Evolutionary conservation across 2,113 vertebrate species (phyloP), one percentile per base, ranked within the genome.

Genomic region (Oriolus oriolus): DNA sequence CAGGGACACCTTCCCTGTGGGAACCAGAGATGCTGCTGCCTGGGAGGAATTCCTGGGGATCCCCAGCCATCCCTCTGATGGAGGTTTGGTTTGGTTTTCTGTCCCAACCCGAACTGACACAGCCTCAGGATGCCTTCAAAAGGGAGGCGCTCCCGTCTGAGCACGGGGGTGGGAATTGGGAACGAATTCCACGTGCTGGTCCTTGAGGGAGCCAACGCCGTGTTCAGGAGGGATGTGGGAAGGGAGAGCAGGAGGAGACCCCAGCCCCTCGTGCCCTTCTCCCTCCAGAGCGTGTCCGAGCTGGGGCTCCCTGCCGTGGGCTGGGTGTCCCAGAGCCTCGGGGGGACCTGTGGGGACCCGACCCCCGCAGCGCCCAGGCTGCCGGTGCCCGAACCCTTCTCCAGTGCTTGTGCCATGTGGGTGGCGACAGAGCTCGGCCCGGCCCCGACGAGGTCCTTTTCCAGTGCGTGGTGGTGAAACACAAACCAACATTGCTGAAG

Each of bases 371-470:
- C n/a, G 84, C 93, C 54, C 87, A n/a, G 95, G 96, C 95, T 96
- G 96, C 81, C 75, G 45, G 26, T 97, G 96, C 91, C 96, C 97
- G n/a, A 95, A 96, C 97, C 95, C 97, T 97, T 97, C 97, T 96
- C 93, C 87, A 96, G 91, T 71, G 93, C 96, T 97, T 50, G 91
- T 92, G 96, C 81, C 91, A 7, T 18, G 69, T 61, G 52, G 84
- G 84, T 94, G 95, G 94, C 59, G 85, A 79, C 90, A 85, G 89
- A 93, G 93, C 94, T 94, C 89, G 49, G 89, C 95, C 94, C 81
- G 53, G 41, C 49, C 24, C 57, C 87, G 10, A 37, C 45, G 31
- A 85, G 91, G 87, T 81, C 95, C 95, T 95, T 90, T 66, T 81
- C 65, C 95, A 87, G 95, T 73, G 63, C 49, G 8, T 59, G 94